phyloP scores from a whole-genome alignment of 1,140 invertebrate genomes.

The Zaprionus gabonicus region DNA sequence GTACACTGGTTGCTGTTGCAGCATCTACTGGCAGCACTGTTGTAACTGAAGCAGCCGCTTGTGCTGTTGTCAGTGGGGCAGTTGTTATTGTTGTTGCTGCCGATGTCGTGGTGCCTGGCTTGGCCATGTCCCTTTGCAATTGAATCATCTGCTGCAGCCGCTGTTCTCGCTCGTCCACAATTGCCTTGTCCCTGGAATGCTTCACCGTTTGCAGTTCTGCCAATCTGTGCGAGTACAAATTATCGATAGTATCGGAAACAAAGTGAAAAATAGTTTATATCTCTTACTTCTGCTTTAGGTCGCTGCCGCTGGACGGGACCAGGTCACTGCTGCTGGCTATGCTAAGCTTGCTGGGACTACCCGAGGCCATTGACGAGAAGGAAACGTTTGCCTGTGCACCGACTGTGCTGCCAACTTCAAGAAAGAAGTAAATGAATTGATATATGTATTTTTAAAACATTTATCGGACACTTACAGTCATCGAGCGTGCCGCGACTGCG shows the following conservation, averaged over 20 bases:
- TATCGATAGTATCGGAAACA: neutral
- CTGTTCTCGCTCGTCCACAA: constrained; percentile 90
- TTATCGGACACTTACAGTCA: constrained; percentile 35
- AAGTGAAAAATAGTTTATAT: neutral
- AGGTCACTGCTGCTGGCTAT: constrained; percentile 44
- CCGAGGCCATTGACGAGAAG: constrained; percentile 16
- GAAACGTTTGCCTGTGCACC: constrained; percentile 19
- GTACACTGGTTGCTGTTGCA: constrained; percentile 86
- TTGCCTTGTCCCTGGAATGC: constrained; percentile 89
- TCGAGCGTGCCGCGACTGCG: constrained; percentile 52
- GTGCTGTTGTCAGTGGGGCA: constrained; percentile 87
- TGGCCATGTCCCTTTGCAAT: constrained; percentile 89
- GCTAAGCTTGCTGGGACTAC: constrained; percentile 37
- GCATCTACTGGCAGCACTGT: constrained; percentile 88
- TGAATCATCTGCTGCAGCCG: constrained; percentile 91
- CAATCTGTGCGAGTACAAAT: constrained; percentile 84
- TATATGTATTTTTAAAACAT: neutral
- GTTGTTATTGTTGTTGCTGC: constrained; percentile 87
- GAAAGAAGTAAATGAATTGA: neutral
- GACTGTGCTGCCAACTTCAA: constrained; percentile 4
- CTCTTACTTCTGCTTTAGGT: constrained; percentile 76
- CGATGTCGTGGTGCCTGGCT: constrained; percentile 88
- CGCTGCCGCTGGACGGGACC: constrained; percentile 52
- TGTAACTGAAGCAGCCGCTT: constrained; percentile 88
- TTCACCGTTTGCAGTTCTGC: constrained; percentile 90